Base-by-base conservation (phyloP, 1,140 invertebrate species). In the Galendromus occidentalis region DNA sequence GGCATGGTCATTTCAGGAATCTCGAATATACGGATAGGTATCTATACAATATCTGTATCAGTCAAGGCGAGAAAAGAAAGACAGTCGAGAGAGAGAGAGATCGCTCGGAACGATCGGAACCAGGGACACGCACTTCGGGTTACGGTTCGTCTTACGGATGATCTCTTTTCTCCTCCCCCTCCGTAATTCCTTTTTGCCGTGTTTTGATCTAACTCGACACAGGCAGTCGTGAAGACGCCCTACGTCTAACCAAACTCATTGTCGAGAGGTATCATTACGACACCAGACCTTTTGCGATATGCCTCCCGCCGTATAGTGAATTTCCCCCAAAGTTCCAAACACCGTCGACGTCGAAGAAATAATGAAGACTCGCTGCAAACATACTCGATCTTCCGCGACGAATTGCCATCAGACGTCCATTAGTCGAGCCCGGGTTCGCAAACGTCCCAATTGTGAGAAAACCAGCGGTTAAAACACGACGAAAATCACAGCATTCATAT, bases 201-300 rank as follows among this genome's bases (percentile, higher is more conserved):
- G 30, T 20, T 64, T 18, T 59, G 33, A 59, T 33, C 25, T 33
- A 25, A 25, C 41, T 12, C 12, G 22, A 22, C 14, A 66, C 65
- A 67, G 66, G 66, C 64, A 64, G 59, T 44, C 41, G 66, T 20
- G 66, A 65, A 65, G 66, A 65, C 20, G 66, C 66, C 9, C 42
- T 66, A 22, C 30, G 39, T 64, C 44, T 67, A 67, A 67, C 66
- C 64, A 30, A 64, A 44, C 66, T 67, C 39, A 65, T 67, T 9
- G 64, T 67, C 39, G 65, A 66, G 55, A 47, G 65, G 39, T 66
- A 45, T 59, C 65, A 65, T n/a, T 45, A 22, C 44, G 25, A 59
- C 12, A 22, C 33, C 65, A 65, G 44, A 45, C 42, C 25, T n/a
- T 44, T 65, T 44, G 65, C 65, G 18, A 18, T 45, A 59, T 44